Percentiles rank a stretch among this genome's conserved stretches.
Conservation (phyloP, 2,113 vertebrate species). For the Aptenodytes patagonicus region DNA sequence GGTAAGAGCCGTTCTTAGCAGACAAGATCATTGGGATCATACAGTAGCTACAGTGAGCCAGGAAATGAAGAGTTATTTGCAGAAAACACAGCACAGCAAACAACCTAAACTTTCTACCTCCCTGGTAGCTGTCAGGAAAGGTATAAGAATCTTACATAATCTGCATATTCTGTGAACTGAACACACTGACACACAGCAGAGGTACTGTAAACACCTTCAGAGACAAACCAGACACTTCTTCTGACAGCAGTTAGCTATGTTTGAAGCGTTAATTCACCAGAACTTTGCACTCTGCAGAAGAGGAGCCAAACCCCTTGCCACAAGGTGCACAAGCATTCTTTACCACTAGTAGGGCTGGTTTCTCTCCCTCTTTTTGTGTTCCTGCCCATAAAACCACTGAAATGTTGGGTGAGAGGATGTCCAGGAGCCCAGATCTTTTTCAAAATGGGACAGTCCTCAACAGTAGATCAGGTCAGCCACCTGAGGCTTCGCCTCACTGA, state of each 20-base stretch:
- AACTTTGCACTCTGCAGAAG: not conserved
- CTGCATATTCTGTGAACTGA: not conserved
- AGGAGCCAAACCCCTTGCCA: not conserved
- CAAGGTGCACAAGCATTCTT: not conserved
- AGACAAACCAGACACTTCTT: not conserved
- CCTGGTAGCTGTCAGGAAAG: not conserved
- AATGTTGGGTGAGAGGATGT: not conserved
- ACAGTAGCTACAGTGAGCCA: not conserved
- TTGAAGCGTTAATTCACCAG: not conserved
- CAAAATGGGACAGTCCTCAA: fast-evolving
- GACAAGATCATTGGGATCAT: not conserved
- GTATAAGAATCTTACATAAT: not conserved
- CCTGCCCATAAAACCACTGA: fast-evolving
- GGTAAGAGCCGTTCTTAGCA: not conserved
- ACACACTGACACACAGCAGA: not conserved
- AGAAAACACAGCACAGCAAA: not conserved
- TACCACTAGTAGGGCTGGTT: not conserved
- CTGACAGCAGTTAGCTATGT: not conserved
- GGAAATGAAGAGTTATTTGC: not conserved
- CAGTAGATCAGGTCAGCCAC: not conserved
- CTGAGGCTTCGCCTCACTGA: not conserved
- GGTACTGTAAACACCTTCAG: not conserved
- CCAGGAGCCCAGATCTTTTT: not conserved
- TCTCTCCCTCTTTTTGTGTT: not conserved
- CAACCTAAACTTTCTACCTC: not conserved